Percentiles rank a stretch among this genome's conserved stretches.
phyloP scores from a whole-genome alignment of 2,113 vertebrate species.

The Hemiscyllium ocellatum region DNA sequence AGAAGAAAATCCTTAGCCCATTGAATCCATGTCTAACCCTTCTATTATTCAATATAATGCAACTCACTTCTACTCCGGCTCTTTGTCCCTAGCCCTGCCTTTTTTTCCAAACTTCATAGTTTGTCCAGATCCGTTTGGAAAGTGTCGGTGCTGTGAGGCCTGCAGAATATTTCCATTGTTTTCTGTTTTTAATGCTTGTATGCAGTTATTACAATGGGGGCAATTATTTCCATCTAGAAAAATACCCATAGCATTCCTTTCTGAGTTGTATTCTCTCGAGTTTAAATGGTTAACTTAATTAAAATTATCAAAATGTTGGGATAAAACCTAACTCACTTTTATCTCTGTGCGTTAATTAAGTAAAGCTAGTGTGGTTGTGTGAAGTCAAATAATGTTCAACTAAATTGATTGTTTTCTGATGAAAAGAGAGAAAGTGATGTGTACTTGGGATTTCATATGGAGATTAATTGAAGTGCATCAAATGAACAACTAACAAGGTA shows the following conservation, averaged over 20 bases:
- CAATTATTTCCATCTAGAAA: background rate
- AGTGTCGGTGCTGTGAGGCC: background rate
- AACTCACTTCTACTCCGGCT: background rate
- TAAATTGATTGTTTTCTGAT: background rate
- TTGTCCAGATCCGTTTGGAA: background rate
- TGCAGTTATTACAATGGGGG: background rate
- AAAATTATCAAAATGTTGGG: background rate
- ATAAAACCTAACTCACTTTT: background rate
- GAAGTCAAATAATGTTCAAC: background rate
- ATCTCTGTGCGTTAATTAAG: background rate
- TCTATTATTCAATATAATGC: background rate
- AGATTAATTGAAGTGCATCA: background rate
- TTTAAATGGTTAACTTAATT: background rate
- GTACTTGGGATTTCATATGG: background rate
- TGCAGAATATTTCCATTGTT: background rate
- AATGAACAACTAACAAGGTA: no score
- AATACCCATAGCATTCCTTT: background rate
- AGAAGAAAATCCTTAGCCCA: background rate
- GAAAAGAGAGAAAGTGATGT: background rate
- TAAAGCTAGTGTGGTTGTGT: background rate
- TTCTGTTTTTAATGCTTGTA: background rate
- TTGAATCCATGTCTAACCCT: background rate
- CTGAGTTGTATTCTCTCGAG: background rate
- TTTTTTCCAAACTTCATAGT: background rate
- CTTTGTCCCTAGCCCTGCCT: background rate